A percentile compares a stretch with the other conserved stretches of the same genome.
Evolutionary conservation across 2,113 vertebrate genomes (phyloP).

Genomic region (Thalassarche chlororhynchos): DNA sequence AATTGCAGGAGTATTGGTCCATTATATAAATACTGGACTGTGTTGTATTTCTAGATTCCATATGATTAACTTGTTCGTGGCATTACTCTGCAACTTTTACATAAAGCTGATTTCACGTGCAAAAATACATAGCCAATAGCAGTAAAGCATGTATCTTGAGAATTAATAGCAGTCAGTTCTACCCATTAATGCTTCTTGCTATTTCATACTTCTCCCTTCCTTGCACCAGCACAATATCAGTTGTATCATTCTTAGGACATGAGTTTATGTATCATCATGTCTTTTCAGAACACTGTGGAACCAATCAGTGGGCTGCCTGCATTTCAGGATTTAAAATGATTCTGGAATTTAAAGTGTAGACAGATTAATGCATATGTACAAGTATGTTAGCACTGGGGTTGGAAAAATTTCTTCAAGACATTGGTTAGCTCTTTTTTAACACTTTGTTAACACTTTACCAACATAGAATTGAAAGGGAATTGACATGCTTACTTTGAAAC

Average conservation of each 20-base stretch:
- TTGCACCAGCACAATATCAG: background rate
- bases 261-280: background rate
- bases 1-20: background rate
- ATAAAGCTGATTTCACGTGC: background rate
- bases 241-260: background rate
- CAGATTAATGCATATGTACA: accelerated
- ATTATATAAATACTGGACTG: background rate
- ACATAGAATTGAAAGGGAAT: background rate
- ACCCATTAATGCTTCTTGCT: background rate
- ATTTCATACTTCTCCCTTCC: background rate
- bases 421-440: background rate
- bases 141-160: background rate
- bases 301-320: background rate
- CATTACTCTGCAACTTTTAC: background rate
- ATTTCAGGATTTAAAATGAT: background rate
- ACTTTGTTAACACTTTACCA: background rate
- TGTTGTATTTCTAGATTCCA: background rate
- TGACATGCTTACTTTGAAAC: background rate
- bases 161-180: background rate
- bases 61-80: background rate
- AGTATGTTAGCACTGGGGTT: background rate
- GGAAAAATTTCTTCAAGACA: background rate
- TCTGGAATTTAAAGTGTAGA: background rate
- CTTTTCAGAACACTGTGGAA: background rate
- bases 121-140: background rate